Conservation (phyloP, 2,888 invertebrate genomes). For the Synanthedon vespiformis region DNA sequence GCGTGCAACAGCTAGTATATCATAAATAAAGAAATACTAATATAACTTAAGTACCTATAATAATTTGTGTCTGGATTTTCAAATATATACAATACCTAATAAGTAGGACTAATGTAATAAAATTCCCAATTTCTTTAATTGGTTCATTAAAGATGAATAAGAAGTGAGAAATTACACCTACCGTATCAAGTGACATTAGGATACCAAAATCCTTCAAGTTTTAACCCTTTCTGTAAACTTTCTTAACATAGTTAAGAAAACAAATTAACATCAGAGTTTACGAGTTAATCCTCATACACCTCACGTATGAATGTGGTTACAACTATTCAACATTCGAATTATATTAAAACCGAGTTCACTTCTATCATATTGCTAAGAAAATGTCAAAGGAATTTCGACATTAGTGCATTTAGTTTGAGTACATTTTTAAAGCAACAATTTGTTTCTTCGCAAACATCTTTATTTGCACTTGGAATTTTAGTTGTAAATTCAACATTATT, state of each 20-base stretch:
- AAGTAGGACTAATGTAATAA: too few species aligned
- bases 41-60: too few species aligned
- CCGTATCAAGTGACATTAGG: not conserved
- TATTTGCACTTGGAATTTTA: not conserved
- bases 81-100: too few species aligned
- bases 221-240: slow-evolving; percentile 4
- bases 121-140: too few species aligned
- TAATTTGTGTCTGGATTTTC: too few species aligned
- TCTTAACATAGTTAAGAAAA: slow-evolving; percentile 12
- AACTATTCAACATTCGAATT: slow-evolving; percentile 12
- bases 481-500: not conserved
- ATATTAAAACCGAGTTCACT: slow-evolving; percentile 8
- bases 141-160: not conserved
- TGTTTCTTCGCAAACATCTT: not conserved
- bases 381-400: slow-evolving; percentile 1
- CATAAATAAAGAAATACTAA: too few species aligned
- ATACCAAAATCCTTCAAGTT: slow-evolving; percentile 1
- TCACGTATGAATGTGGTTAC: slow-evolving; percentile 16
- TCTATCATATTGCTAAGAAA: slow-evolving; percentile 1
- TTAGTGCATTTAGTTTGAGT: not conserved
- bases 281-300: slow-evolving; percentile 17
- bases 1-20: too few species aligned
- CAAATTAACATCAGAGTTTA: slow-evolving; percentile 18
- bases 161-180: not conserved
- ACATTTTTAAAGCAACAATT: not conserved